Evolutionary conservation across 2,888 invertebrate species (phyloP), one percentile per base, ranked within the genome.

Genomic region (Alentia gelatinosa): DNA sequence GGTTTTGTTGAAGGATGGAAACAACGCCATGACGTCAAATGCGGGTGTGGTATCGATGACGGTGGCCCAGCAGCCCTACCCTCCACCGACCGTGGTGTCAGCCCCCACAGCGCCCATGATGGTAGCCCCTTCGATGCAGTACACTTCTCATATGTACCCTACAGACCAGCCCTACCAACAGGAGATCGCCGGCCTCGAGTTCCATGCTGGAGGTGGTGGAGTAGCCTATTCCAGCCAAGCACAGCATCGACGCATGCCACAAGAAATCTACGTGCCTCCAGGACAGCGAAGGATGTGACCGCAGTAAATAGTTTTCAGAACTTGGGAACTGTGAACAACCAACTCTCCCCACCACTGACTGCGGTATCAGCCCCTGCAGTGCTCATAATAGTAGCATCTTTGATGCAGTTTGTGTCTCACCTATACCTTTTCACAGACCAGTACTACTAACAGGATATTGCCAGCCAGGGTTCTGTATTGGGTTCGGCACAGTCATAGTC

Each of bases 121-220:
- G 30, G 47, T 86, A 1, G 47, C 42, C 5, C 50, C 86, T 1
- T 50, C 86, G 0, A 30, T 47, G 47, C 86, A 86, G n/a, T 86
- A 86, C 26, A 47, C 47, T 0, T 39, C 79, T 1, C 68, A 50
- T 4, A 15, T 5, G n/a, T 30, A 42, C 12, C 90, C 84, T 7
- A 68, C 84, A 19, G 68, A 84, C 37, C 84, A 90, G 86, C 90
- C 90, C 23, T 90, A 56, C 63, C 84, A 84, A 39, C 74, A 50
- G 26, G 92, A 92, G 9, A 92, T 94, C 68, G 91, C 92, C 89
- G 93, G 92, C 35, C 94, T 95, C 93, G 94, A 94, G 92, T 95
- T 94, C 91, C 93, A 94, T 4, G 91, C 94, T 39, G 94, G 94
- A 3, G 94, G 94, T 19, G 92, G 93, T 33, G 94, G 94, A 1